Evolutionary conservation across 2,113 vertebrate species (phyloP).

Genomic region (Trogon melanurus): DNA sequence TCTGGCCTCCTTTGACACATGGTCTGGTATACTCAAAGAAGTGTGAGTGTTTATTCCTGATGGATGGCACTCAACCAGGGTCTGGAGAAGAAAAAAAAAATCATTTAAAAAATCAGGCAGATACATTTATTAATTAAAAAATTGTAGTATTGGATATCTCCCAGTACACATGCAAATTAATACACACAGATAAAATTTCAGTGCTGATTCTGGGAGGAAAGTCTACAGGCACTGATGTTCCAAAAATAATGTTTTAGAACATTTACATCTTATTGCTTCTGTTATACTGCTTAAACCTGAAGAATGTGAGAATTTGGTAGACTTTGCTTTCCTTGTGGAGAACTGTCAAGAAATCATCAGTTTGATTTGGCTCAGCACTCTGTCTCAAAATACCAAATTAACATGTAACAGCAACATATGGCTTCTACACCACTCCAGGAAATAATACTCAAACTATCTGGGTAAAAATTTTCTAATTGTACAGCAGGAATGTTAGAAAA

Average conservation of each 20-base stretch:
- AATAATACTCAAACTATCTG: neutral
- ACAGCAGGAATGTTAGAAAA: neutral
- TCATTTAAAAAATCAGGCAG: neutral
- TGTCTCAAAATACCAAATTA: neutral
- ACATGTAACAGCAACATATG: neutral
- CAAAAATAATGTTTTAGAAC: neutral
- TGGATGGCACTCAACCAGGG: constrained; percentile 91
- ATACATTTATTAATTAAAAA: neutral
- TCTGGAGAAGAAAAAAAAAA: constrained; percentile 52
- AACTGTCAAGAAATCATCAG: neutral
- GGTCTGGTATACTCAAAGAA: constrained; percentile 89
- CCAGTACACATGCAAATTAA: neutral
- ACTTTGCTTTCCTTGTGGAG: neutral
- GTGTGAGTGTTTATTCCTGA: constrained; percentile 94
- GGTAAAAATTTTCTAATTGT: neutral
- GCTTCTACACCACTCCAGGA: neutral
- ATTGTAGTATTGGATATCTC: neutral
- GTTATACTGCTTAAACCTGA: neutral
- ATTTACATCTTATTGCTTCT: neutral
- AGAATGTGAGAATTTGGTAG: neutral
- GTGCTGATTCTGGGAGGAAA: neutral
- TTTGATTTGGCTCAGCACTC: neutral
- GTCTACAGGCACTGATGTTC: neutral
- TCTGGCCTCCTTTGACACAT: constrained; percentile 90
- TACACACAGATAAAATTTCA: neutral